Percentiles rank a stretch among this genome's conserved stretches.
Conservation (phyloP, 2,888 invertebrate species). For the Amphipoea lucens region DNA sequence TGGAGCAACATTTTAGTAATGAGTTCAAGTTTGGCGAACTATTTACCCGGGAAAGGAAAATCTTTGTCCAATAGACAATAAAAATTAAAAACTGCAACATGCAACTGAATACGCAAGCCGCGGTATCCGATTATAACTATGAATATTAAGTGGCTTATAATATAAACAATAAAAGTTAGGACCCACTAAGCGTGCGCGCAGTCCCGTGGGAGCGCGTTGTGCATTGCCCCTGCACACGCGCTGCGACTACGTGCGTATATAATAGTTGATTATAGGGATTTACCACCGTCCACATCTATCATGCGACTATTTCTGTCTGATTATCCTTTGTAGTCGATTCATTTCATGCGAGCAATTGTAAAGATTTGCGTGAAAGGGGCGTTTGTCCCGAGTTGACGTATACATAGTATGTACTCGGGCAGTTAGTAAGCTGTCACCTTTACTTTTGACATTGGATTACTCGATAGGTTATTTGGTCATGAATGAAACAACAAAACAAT, state of each 20-base stretch:
- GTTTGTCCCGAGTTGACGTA: neutral
- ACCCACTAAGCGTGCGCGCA: conserved; percentile 1
- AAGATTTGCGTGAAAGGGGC: neutral
- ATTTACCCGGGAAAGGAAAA: neutral
- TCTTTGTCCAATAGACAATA: neutral
- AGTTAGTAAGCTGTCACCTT: neutral
- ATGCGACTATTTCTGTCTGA: neutral
- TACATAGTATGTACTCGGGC: neutral
- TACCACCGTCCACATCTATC: neutral
- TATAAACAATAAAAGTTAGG: conserved; percentile 18
- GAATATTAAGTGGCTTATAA: conserved; percentile 21
- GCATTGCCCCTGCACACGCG: conserved; percentile 6
- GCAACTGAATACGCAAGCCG: neutral
- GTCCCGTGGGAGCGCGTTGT: conserved; percentile 26
- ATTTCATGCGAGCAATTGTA: neutral
- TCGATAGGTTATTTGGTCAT: neutral
- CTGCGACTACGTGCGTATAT: neutral
- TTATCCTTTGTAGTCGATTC: neutral
- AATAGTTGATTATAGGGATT: neutral
- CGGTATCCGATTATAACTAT: neutral
- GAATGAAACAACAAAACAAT: neutral
- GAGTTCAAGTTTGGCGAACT: neutral
- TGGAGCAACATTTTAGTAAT: neutral
- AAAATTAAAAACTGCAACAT: neutral
- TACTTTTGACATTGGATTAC: neutral